Evolutionary conservation across 2,888 invertebrate species (phyloP).

Genomic region (Tridacna gigas): DNA sequence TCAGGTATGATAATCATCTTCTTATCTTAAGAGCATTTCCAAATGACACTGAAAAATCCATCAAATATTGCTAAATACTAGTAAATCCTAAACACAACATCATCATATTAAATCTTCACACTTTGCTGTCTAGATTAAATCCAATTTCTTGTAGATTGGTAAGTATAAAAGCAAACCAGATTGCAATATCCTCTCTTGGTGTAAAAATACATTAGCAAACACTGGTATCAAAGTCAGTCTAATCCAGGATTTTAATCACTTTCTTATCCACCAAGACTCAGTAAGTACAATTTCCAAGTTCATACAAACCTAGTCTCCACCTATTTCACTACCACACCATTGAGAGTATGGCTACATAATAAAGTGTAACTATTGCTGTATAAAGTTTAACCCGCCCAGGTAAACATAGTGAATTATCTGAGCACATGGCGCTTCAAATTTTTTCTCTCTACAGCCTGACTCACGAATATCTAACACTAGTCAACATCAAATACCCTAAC

Average conservation of each 20-base stretch:
- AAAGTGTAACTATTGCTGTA: neutral
- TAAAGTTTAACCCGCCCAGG: neutral
- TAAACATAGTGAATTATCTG: neutral
- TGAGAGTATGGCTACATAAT: neutral
- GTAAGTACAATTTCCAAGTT: neutral
- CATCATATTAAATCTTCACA: conserved; percentile 1
- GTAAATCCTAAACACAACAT: too few relatives aligned
- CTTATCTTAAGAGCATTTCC: neutral
- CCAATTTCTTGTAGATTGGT: conserved; percentile 4
- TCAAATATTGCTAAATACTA: too few relatives aligned
- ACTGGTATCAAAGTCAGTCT: neutral
- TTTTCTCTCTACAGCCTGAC: neutral
- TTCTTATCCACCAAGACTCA: neutral
- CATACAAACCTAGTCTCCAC: neutral
- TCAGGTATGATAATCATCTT: too few relatives aligned
- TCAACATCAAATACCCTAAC: neutral
- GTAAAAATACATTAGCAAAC: conserved; percentile 19
- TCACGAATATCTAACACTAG: neutral
- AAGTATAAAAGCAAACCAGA: neutral
- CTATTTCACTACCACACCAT: neutral
- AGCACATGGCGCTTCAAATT: conserved; percentile 10
- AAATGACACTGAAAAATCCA: neutral
- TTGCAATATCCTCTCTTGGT: conserved; percentile 14
- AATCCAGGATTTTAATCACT: neutral
- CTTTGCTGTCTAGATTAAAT: neutral